Percentiles rank a stretch among this genome's conserved stretches.
Conservation (phyloP, 1,140 invertebrate genomes). For the Drosophila sulfurigaster region DNA sequence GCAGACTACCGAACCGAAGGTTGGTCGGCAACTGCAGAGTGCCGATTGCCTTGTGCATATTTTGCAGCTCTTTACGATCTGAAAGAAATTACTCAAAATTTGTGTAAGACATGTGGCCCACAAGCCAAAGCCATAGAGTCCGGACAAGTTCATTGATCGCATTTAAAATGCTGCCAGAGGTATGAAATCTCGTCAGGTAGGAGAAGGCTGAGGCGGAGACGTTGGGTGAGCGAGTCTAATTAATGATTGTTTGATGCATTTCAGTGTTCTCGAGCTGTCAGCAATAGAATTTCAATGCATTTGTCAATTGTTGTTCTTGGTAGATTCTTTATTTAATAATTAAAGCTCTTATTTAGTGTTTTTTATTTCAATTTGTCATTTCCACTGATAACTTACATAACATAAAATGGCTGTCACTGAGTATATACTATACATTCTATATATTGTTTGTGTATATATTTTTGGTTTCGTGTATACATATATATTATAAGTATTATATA, state of each 20-base stretch:
- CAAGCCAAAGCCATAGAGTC: constrained; percentile 26
- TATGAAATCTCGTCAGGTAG: constrained; percentile 47
- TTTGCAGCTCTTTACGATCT: constrained; percentile 74
- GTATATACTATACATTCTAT: constrained; percentile 46
- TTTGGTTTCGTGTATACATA: constrained; percentile 13
- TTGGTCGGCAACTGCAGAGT: constrained; percentile 9
- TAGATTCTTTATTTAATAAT: constrained; percentile 83
- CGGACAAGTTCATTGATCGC: constrained; percentile 78
- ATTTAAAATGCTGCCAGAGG: constrained; percentile 67
- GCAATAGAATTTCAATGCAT: constrained; percentile 38
- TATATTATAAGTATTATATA: constrained; percentile 44
- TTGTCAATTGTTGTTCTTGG: constrained; percentile 58
- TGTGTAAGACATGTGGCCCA: constrained; percentile 67
- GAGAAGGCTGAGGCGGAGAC: constrained; percentile 11
- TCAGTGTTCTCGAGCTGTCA: constrained; percentile 59
- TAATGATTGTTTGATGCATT: constrained; percentile 69
- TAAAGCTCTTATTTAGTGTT: constrained; percentile 82
- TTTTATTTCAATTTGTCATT: constrained; percentile 47
- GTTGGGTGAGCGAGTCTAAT: constrained; percentile 47
- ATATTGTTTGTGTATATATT: constrained; percentile 51
- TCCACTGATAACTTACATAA: constrained; percentile 52
- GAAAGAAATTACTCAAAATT: constrained; percentile 77
- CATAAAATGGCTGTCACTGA: constrained; percentile 65
- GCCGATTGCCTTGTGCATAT: constrained; percentile 35
- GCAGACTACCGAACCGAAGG: neutral